Percentiles rank a stretch among this genome's conserved stretches.
Conservation (phyloP, 2,797 vertebrate genomes). For the Spea hammondii region DNA sequence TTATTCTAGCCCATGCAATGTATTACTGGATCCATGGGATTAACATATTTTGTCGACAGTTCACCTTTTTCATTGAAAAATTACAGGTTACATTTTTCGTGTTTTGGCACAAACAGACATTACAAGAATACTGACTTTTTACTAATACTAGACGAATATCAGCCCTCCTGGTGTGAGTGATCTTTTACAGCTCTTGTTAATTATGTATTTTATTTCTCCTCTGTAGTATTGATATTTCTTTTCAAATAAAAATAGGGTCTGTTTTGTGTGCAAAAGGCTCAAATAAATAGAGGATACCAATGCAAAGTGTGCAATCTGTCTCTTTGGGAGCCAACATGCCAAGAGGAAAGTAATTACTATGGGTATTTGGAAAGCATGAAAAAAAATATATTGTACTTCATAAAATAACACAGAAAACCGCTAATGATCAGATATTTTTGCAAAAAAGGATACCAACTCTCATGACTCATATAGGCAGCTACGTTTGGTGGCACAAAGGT, state of each 20-base stretch:
- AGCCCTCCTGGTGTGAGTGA: not conserved
- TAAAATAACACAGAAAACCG: not conserved
- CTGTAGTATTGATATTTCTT: not conserved
- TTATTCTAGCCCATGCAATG: conserved; percentile 9
- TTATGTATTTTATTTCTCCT: not conserved
- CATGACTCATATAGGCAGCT: too few species aligned
- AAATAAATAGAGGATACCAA: conserved; percentile 10
- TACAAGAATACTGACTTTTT: not conserved
- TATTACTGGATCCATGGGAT: conserved; percentile 24
- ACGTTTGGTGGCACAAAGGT: too few species aligned
- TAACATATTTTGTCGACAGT: conserved; percentile 34
- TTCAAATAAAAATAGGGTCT: not conserved
- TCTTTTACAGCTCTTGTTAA: not conserved
- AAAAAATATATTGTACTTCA: not conserved
- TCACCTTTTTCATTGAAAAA: conserved; percentile 31
- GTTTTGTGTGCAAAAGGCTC: not conserved
- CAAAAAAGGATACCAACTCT: too few species aligned
- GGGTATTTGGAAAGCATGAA: not conserved
- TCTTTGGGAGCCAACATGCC: not conserved
- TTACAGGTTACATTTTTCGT: conserved; percentile 24
- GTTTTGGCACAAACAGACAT: conserved; percentile 1
- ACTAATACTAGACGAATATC: not conserved
- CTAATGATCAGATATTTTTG: too few species aligned
- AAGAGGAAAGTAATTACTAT: not conserved
- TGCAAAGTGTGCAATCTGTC: not conserved